Conservation (phyloP, 2,797 vertebrate genomes). For the Ataeniobius toweri region DNA sequence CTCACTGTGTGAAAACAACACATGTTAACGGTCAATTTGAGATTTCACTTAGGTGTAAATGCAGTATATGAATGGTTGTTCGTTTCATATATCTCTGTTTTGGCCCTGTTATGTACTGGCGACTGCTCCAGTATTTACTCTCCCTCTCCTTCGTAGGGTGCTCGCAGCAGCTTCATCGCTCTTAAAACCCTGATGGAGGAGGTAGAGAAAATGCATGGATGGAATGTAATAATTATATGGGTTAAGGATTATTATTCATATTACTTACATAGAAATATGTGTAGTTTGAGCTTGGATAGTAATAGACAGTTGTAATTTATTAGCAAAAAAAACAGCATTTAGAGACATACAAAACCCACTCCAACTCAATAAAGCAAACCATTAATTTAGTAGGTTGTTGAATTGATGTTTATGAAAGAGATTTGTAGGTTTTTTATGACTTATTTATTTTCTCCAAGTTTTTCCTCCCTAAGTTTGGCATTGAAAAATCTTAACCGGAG, state of each 20-base stretch:
- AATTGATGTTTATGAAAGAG: neutral
- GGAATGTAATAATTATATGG: conserved; percentile 2
- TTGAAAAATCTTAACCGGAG: conserved; percentile 1
- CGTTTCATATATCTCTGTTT: neutral
- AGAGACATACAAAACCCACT: neutral
- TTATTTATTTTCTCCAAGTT: conserved; percentile 6
- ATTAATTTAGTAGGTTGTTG: neutral
- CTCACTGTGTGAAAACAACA: neutral
- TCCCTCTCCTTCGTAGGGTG: neutral
- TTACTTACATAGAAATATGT: conserved; percentile 3
- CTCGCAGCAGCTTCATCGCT: neutral
- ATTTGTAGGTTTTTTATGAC: conserved; percentile 5
- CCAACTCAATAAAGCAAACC: neutral
- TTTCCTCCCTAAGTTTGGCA: neutral
- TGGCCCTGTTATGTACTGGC: neutral
- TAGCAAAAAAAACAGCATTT: neutral
- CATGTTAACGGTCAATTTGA: neutral
- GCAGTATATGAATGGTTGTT: neutral
- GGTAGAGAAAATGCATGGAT: conserved; percentile 7
- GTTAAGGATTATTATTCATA: neutral
- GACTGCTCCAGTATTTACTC: neutral
- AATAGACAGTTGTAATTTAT: conserved; percentile 5
- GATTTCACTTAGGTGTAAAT: neutral
- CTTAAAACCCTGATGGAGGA: neutral
- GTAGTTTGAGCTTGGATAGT: neutral